Evolutionary conservation across 1,140 invertebrate species (phyloP).

Genomic region (Telenomus remus): DNA sequence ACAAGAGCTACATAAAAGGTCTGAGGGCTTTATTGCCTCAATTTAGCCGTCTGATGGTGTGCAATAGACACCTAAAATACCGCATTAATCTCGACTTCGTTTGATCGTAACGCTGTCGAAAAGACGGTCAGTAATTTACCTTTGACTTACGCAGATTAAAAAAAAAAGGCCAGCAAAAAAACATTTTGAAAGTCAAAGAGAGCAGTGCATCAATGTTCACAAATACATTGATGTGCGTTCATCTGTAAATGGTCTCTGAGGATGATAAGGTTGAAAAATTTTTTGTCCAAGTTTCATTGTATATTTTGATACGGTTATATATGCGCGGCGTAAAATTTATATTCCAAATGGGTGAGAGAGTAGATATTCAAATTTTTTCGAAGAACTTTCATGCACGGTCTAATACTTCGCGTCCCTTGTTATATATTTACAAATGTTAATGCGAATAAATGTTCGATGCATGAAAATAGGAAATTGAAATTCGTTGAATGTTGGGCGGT

Average conservation of each 20-base stretch:
- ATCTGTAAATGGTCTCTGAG: no score
- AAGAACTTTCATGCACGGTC: not conserved
- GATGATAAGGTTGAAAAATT: no score
- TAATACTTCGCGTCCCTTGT: not conserved
- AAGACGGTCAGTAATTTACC: constrained; percentile 46
- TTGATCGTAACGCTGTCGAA: constrained; percentile 45
- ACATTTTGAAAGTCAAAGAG: constrained; percentile 19
- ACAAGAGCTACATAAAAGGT: constrained; percentile 46
- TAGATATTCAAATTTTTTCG: no score
- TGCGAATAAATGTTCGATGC: constrained; percentile 36
- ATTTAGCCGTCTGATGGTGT: constrained; percentile 48
- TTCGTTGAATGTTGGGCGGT: constrained; percentile 20
- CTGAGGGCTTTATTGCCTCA: constrained; percentile 54
- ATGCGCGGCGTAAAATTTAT: constrained; percentile 30
- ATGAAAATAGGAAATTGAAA: constrained; percentile 44
- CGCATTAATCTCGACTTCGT: constrained; percentile 46
- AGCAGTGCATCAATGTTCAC: constrained; percentile 27
- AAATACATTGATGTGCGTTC: no score
- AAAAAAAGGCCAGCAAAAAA: constrained; percentile 15
- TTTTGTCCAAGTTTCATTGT: no score
- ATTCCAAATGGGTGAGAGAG: constrained; percentile 11
- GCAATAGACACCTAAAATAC: constrained; percentile 52
- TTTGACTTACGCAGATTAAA: constrained; percentile 20
- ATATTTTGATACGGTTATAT: no score
- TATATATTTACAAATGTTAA: constrained; percentile 38